phyloP scores from a whole-genome alignment of 2,113 vertebrate species.

The Progne subis region DNA sequence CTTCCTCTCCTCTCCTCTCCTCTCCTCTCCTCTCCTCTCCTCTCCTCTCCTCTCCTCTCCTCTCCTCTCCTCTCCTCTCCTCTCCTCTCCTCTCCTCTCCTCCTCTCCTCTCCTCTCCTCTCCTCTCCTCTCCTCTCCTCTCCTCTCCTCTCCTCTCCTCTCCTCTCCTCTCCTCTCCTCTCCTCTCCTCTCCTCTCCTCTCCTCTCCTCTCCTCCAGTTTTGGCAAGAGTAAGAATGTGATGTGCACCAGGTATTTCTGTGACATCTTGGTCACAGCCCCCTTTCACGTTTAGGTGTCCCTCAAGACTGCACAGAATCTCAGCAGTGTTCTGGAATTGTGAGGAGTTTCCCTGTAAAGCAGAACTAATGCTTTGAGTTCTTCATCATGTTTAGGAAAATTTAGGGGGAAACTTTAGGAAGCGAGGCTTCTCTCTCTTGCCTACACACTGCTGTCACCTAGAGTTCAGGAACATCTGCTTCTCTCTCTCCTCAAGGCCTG shows the following conservation, averaged over 20 bases:
- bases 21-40: too few species aligned
- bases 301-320: not conserved
- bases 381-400: slow-evolving; percentile 44
- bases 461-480: not conserved
- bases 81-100: too few species aligned
- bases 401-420: not conserved
- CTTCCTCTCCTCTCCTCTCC: too few species aligned
- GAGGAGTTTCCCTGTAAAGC: not conserved
- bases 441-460: not conserved
- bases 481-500: not conserved
- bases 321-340: not conserved
- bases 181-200: too few species aligned
- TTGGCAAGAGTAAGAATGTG: not conserved
- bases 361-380: slow-evolving; percentile 41
- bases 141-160: too few species aligned
- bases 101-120: too few species aligned
- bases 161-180: too few species aligned
- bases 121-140: too few species aligned
- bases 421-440: not conserved
- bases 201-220: not conserved
- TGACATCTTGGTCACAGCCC: not conserved
- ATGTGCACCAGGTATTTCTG: not conserved
- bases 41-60: too few species aligned
- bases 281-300: not conserved
- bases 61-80: too few species aligned